Evolutionary conservation across 2,797 vertebrate species (phyloP).

Genomic region (Glossophaga mutica): DNA sequence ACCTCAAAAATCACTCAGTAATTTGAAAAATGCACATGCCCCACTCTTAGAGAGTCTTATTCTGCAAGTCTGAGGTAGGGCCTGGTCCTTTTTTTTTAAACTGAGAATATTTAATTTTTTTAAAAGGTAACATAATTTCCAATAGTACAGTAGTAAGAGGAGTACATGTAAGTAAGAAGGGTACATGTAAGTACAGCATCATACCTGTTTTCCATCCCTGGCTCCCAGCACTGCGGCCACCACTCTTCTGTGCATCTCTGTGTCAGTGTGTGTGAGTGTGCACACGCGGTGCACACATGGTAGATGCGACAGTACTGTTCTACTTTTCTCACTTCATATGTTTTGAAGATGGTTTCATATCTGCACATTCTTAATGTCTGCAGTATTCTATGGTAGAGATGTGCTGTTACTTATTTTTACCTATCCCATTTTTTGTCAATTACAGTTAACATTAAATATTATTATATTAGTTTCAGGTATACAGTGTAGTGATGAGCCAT

Average conservation of each 20-base stretch:
- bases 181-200: neutral
- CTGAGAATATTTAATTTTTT: slow-evolving; percentile 4
- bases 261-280: too few species aligned
- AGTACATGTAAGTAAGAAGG: neutral
- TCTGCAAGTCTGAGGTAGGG: neutral
- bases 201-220: slow-evolving; percentile 17
- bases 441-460: neutral
- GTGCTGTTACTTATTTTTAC: neutral
- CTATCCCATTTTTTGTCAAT: neutral
- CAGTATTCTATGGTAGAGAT: neutral
- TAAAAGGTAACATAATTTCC: neutral
- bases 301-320: neutral
- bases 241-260: neutral
- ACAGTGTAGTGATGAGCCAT: neutral
- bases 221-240: neutral
- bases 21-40: neutral
- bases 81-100: neutral
- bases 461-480: neutral
- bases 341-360: slow-evolving; percentile 5
- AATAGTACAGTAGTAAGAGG: neutral
- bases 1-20: neutral
- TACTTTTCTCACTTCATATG: neutral
- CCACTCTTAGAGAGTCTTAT: neutral
- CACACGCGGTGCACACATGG: neutral
- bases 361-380: slow-evolving; percentile 3